Evolutionary conservation across 1,140 invertebrate genomes (phyloP), one percentile per base, ranked within the genome.

Genomic region (Hyles vespertilio): DNA sequence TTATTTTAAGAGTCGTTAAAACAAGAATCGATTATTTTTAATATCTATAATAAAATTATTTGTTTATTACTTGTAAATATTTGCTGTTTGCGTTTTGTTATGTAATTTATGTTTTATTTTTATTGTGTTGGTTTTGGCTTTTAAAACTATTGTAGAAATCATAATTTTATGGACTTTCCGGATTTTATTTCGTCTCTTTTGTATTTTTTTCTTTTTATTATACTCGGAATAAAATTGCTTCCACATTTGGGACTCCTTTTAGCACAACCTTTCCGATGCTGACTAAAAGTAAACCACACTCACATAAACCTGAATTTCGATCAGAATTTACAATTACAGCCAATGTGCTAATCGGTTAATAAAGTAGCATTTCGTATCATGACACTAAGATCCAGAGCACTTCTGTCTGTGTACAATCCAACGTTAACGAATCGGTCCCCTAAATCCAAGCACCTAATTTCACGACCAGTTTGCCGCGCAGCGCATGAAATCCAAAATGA

Each of bases 401-500:
- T 22, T 22, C 22, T 22, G 22, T 40, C 3, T 40, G 36, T 40
- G 36, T 40, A 2, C 36, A 22, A 22, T 40, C 9, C 54, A 11
- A 22, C 32, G 47, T 51, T 65, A 67, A 67, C 63, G 52, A 69
- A 60, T 40, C 34, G 44, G 45, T 49, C 52, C 61, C 62, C 57
- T 57, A 61, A 73, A 69, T 67, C 63, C 59, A 54, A 32, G 43
- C 55, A 67, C 47, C 67, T 69, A 74, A 74, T 74, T 74, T 74
- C 69, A 74, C 63, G 65, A 69, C 43, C 59, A 66, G 64, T 75
- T 70, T 73, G 57, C 52, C 63, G 44, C 57, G 57, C 58, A 52
- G 57, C 61, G 61, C 62, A 59, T 71, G 63, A 67, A 74, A 73
- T 71, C 64, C 61, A 63, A 69, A 74, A 66, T 61, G 69, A 69